A percentile compares a stretch with the other conserved stretches of the same genome.
Conservation (phyloP, 2,888 invertebrate species). For the Tillus elongatus region DNA sequence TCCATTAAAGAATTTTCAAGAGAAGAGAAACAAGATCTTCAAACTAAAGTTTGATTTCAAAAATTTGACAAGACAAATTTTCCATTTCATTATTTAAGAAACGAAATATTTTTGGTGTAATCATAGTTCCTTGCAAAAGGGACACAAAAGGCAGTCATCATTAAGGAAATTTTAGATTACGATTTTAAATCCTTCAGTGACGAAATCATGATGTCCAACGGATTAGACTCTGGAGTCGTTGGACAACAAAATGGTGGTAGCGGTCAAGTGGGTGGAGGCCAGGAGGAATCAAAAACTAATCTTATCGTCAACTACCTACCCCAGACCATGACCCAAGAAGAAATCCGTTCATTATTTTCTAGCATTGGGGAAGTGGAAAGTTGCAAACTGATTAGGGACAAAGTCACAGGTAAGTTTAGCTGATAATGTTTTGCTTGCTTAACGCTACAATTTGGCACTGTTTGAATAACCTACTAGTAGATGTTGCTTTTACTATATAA, state of each 20-base stretch:
- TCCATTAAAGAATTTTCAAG: too few relatives aligned
- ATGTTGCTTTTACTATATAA: too few relatives aligned
- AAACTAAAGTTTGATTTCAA: too few relatives aligned
- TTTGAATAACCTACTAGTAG: too few relatives aligned
- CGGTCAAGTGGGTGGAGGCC: constrained; percentile 49
- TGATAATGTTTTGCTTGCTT: too few relatives aligned
- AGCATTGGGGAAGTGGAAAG: constrained; percentile 99
- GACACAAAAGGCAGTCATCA: constrained; percentile 12
- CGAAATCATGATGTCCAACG: constrained; percentile 68
- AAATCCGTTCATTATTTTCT: constrained; percentile 94
- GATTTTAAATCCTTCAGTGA: constrained; percentile 31
- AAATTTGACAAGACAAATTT: too few relatives aligned
- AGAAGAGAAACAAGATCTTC: too few relatives aligned
- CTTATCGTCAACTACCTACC: constrained; percentile 99
- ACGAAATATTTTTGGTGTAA: background rate
- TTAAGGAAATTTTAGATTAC: constrained; percentile 17
- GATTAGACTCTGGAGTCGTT: constrained; percentile 64
- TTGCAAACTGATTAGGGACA: constrained; percentile 98
- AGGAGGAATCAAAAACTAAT: constrained; percentile 94
- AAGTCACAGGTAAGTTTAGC: constrained; percentile 71
- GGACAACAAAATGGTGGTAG: constrained; percentile 79
- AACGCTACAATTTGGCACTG: too few relatives aligned
- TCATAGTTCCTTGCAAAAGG: background rate
- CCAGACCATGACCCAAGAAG: constrained; percentile 99
- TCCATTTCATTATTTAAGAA: too few relatives aligned